A percentile compares a stretch with the other conserved stretches of the same genome.
phyloP scores from a whole-genome alignment of 2,113 vertebrate species.

The Passer domesticus region DNA sequence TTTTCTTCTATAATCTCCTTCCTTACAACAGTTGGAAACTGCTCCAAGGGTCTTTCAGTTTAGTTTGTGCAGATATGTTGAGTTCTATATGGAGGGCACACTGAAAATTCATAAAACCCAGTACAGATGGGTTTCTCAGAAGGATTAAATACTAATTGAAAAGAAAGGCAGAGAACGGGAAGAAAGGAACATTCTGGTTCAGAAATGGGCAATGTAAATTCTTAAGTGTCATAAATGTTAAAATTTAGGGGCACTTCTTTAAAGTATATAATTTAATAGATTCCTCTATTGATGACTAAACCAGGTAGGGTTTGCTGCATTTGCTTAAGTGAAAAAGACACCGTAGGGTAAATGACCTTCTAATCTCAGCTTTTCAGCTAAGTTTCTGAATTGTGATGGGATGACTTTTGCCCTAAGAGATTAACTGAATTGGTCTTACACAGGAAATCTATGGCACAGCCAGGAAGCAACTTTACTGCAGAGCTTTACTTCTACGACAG shows the following conservation, averaged over 20 bases:
- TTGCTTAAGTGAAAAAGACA: not conserved
- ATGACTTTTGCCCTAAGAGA: constrained; percentile 64
- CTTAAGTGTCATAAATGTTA: not conserved
- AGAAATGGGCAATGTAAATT: not conserved
- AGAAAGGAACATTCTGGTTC: not conserved
- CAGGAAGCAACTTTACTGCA: constrained; percentile 46
- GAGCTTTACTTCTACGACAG: constrained; percentile 13
- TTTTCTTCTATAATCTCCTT: not conserved
- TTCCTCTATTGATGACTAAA: not conserved
- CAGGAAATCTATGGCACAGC: constrained; percentile 46
- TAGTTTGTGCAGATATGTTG: not conserved
- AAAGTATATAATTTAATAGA: not conserved
- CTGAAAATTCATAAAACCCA: not conserved
- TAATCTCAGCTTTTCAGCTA: not conserved
- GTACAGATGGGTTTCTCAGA: not conserved
- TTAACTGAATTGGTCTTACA: constrained; percentile 54
- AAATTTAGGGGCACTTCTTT: not conserved
- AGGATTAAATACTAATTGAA: not conserved
- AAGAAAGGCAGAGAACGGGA: accelerated
- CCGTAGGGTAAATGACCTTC: not conserved
- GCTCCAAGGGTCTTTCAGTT: not conserved
- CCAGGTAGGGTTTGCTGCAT: not conserved
- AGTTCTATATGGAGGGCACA: not conserved
- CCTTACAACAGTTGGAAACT: not conserved
- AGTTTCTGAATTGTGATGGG: constrained; percentile 9